phyloP scores from a whole-genome alignment of 1,140 invertebrate species.

The Dendroctonus valens region DNA sequence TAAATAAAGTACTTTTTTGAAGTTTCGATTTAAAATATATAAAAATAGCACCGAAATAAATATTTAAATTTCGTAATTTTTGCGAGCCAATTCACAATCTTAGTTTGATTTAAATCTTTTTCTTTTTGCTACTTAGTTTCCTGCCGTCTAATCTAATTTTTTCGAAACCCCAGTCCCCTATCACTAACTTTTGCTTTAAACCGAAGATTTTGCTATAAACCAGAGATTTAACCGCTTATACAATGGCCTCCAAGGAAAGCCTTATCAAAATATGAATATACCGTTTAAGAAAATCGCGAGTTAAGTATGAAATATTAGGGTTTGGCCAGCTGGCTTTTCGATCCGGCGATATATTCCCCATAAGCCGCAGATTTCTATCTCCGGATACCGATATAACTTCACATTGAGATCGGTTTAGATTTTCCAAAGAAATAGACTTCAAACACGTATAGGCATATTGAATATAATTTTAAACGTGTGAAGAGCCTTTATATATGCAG shows the following conservation, averaged over 20 bases:
- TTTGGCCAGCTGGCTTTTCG: conserved; percentile 9
- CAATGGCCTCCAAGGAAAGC: conserved; percentile 20
- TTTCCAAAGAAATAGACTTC: not conserved
- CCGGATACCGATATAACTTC: not conserved
- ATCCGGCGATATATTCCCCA: conserved; percentile 4
- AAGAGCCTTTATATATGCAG: not conserved
- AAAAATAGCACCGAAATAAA: not conserved
- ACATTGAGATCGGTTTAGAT: not conserved
- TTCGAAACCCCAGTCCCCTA: not conserved
- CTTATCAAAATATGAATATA: conserved; percentile 32
- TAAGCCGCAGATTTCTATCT: conserved; percentile 3
- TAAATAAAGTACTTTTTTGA: not conserved
- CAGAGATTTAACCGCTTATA: conserved; percentile 25
- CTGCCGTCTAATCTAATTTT: not conserved
- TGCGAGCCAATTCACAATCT: too few relatives aligned
- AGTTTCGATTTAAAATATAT: not conserved
- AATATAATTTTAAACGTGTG: not conserved
- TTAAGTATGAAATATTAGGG: conserved; percentile 22
- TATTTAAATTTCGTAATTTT: not conserved
- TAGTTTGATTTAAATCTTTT: too few relatives aligned
- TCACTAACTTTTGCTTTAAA: conserved; percentile 22
- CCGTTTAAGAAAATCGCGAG: conserved; percentile 22
- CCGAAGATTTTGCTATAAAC: conserved; percentile 15
- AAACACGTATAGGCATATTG: not conserved
- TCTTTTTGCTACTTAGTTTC: not conserved